A percentile compares a stretch with the other conserved stretches of the same genome.
Evolutionary conservation across 2,113 vertebrate genomes (phyloP).

Genomic region (Brachirus orientalis): DNA sequence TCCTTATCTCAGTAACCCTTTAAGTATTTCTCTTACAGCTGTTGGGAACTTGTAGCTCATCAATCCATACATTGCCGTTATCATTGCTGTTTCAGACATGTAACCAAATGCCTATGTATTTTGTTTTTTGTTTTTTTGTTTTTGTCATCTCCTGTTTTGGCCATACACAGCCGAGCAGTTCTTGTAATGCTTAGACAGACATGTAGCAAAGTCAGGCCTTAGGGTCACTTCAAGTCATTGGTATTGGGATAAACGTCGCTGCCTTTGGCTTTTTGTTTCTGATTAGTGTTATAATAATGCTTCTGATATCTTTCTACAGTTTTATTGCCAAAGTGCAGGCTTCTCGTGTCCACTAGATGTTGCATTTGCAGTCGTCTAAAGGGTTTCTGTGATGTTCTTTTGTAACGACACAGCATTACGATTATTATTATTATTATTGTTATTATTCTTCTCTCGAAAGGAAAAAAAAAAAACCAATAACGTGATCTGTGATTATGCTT

Average conservation of each 20-base stretch:
- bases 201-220: constrained; percentile 86
- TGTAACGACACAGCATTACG: constrained; percentile 79
- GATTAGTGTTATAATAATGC: constrained; percentile 87
- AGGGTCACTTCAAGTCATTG: constrained; percentile 86
- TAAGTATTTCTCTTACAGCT: constrained; percentile 88
- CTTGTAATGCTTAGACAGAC: constrained; percentile 88
- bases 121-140: constrained; percentile 13
- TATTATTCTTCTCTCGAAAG: constrained; percentile 74
- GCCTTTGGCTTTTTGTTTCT: constrained; percentile 80
- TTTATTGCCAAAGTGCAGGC: constrained; percentile 88
- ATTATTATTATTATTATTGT: constrained; percentile 70
- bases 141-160: constrained; percentile 87
- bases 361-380: constrained; percentile 78
- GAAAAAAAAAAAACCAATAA: constrained; percentile 72
- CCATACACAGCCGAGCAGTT: constrained; percentile 81
- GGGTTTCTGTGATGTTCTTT: constrained; percentile 82
- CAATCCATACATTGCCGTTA: constrained; percentile 83
- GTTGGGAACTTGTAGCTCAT: constrained; percentile 89
- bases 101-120: constrained; percentile 87
- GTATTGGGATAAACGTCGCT: constrained; percentile 86
- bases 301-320: constrained; percentile 84
- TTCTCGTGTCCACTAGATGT: constrained; percentile 84
- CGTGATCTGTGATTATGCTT: constrained; percentile 83
- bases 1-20: constrained; percentile 94
- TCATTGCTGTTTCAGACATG: constrained; percentile 90